Evolutionary conservation across 2,113 vertebrate species (phyloP), one percentile per base, ranked within the genome.

Genomic region (Acrocephalus arundinaceus): DNA sequence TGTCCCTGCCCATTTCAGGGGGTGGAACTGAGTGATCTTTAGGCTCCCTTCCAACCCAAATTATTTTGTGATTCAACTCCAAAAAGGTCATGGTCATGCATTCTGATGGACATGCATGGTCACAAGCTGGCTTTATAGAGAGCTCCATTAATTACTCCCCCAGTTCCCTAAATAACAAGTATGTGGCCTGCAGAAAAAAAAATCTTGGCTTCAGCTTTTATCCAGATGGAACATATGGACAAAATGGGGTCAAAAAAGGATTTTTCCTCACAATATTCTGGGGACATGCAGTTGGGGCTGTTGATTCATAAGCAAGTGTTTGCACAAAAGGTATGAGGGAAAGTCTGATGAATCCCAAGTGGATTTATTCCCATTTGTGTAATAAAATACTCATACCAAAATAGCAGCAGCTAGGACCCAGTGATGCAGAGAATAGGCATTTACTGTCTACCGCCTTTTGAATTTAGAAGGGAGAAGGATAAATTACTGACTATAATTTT

Each of bases 221-320:
- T 37, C 55, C 79, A 84, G 65, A 88, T 92, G 77, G 58, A 58
- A 20, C 71, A n/a, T n/a, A 15, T 39, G 57, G 52, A 49, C 25
- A 48, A 78, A 92, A 67, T 2, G 12, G 74, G 75, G 58, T 78
- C 54, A 85, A 68, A 90, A 86, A 12, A 22, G 0, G 0, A 4
- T 35, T 81, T 87, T 71, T 43, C 46, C 68, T 88, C 30, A 11
- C 46, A 58, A 0, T 33, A 24, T 70, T 73, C 55, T 66, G 66
- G 13, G 84, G 46, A 18, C 2, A 1, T 8, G n/a, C 33, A 31
- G 12, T 20, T 63, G 3, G 14, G 48, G 11, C 8, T 0, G 0
- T 48, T 41, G 48, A 28, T 54, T 68, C 33, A 28, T 72, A 48
- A 76, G 35, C 35, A 33, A 58, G 22, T 31, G 12, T 55, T 90